Conservation (phyloP, 1,140 invertebrate genomes). For the Asobara japonica region DNA sequence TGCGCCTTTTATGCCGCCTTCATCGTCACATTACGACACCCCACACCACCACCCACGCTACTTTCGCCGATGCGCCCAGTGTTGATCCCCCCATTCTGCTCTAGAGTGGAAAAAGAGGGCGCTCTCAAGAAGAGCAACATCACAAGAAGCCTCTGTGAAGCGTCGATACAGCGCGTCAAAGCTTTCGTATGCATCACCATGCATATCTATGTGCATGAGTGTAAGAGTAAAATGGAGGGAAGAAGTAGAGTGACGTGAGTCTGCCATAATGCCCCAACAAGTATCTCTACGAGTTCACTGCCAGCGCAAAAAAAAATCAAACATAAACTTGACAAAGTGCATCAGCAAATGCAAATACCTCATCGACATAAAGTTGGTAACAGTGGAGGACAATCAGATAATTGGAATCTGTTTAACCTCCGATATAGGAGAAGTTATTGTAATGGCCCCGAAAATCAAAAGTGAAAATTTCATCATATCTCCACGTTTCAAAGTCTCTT, state of each 20-base stretch:
- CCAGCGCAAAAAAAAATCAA: not conserved
- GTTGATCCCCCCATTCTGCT: not conserved
- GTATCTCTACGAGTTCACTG: not conserved
- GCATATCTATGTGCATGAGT: not conserved
- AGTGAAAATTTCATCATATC: too few species aligned
- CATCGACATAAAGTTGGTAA: too few species aligned
- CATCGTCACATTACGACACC: not conserved
- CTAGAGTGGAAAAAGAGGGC: not conserved
- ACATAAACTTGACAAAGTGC: not conserved
- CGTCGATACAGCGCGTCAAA: not conserved
- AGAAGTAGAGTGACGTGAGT: not conserved
- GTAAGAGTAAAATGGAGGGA: not conserved
- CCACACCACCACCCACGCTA: not conserved
- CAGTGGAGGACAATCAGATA: too few species aligned
- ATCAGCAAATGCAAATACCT: too few species aligned
- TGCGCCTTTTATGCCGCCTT: not conserved
- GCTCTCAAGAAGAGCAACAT: conserved; percentile 8
- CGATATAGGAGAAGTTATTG: too few species aligned
- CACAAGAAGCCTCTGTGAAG: not conserved
- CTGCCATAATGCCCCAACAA: not conserved
- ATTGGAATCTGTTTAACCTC: too few species aligned
- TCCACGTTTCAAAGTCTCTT: too few species aligned
- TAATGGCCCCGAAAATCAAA: too few species aligned
- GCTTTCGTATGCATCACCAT: not conserved
- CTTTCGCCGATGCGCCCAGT: not conserved